A percentile compares a stretch with the other conserved stretches of the same genome.
These are phyloP conservation scores for Apostichopus californicus DNA, from an alignment of 35 echinoderm and acorn worm genomes.

Conservation along the genomic window DNA sequence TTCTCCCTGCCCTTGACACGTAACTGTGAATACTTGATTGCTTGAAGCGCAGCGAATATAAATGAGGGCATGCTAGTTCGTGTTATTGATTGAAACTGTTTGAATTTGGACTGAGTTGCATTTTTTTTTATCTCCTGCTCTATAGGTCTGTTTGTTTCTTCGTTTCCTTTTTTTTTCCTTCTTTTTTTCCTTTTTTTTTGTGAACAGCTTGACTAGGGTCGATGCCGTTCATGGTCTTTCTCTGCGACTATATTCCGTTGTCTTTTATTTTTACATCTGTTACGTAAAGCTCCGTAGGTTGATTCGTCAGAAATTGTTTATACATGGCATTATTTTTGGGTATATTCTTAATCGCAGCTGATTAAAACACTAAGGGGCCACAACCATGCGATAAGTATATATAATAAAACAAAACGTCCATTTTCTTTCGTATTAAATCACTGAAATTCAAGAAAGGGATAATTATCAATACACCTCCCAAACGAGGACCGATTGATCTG, in stretches of 20 bases:
- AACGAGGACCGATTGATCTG: no score
- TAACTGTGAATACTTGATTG: constrained; percentile 29
- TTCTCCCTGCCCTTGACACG: constrained; percentile 32
- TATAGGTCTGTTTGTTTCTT: no score
- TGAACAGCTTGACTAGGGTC: background rate
- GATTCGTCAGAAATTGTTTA: background rate
- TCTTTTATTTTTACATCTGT: background rate
- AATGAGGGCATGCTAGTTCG: constrained; percentile 9
- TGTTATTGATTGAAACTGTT: constrained; percentile 31
- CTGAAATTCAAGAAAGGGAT: no score
- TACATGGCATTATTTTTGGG: no score
- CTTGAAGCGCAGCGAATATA: constrained; percentile 1
- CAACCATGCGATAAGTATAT: no score
- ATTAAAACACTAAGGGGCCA: no score
- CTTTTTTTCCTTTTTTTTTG: background rate
- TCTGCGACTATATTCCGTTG: no score
- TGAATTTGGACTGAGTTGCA: background rate
- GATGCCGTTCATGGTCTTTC: background rate
- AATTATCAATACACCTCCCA: no score
- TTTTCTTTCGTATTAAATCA: no score
- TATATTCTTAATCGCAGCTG: no score
- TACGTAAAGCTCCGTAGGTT: background rate
- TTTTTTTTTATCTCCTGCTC: background rate
- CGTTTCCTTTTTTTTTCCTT: background rate
- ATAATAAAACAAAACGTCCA: no score